Conservation (phyloP, 92 coral and sea anemone species). For the Micromussa lordhowensis region DNA sequence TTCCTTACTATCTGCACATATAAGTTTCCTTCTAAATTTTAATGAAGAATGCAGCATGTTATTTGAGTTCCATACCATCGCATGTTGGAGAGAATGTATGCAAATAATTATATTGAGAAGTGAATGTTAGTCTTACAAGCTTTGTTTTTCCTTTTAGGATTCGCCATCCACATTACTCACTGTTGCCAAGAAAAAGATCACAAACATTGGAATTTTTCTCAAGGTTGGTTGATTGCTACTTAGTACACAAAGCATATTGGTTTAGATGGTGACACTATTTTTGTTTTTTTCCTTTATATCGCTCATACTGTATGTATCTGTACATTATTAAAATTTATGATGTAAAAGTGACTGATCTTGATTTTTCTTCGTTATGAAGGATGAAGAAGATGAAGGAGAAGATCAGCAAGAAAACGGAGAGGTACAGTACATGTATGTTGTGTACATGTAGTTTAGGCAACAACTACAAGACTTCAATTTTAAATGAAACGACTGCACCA, state of each 20-base stretch:
- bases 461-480: neutral
- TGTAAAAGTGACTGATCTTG: neutral
- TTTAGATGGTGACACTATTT: too few relatives aligned
- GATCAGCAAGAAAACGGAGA: constrained; percentile 91
- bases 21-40: too few relatives aligned
- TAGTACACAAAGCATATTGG: too few relatives aligned
- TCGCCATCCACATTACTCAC: constrained; percentile 90
- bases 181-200: constrained; percentile 95
- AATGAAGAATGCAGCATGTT: too few relatives aligned
- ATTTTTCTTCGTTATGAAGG: constrained; percentile 16
- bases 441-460: neutral
- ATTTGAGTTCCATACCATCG: neutral
- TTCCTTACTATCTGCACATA: too few relatives aligned
- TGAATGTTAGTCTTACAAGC: too few relatives aligned
- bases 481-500: too few relatives aligned
- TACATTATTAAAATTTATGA: neutral
- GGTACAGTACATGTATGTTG: constrained; percentile 75
- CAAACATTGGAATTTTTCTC: constrained; percentile 93
- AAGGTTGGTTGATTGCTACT: constrained; percentile 64
- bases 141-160: constrained; percentile 53
- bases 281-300: neutral
- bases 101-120: too few relatives aligned
- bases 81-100: neutral
- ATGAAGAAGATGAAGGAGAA: constrained; percentile 92
- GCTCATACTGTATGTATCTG: neutral